Evolutionary conservation across 2,113 vertebrate genomes (phyloP), one percentile per base, ranked within the genome.

Genomic region (Podocnemis expansa): DNA sequence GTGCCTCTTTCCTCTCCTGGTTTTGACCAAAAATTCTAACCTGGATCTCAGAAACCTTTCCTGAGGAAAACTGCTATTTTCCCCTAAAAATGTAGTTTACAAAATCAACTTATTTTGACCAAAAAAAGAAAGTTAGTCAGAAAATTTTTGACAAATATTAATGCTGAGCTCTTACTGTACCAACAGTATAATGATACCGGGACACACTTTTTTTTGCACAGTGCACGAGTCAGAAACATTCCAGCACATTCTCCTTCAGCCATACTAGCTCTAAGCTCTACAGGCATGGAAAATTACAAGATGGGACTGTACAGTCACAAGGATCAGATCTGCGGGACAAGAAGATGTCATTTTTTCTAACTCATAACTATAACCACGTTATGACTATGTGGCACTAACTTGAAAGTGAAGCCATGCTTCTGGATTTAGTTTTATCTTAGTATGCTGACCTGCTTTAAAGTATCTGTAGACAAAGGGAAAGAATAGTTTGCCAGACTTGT

Each of bases 361-460:
- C 10, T 49, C 85, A 51, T 0, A 2, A 4, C 27, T 55, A 54
- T n/a, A 88, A 60, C 78, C 5, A 25, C 17, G 17, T 38, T n/a
- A 70, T 70, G 56, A 81, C 38, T 85, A 70, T n/a, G 29, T 22
- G 52, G 80, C 0, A 0, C 82, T 92, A 93, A 81, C 49, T 67
- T 95, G 78, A 84, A 63, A 84, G 52, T 78, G 58, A 95, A 94
- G 94, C 31, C 16, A 27, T 5, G 12, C 13, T 45, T 90, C 88
- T 82, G 88, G 47, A 92, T 43, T 89, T 95, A 31, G 88, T 96
- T 96, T 91, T 89, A 82, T 94, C 80, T 88, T 84, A 38, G 81
- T 45, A 22, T 88, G 79, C 56, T 78, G 82, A 87, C 11, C 63
- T 13, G 43, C 29, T 75, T 34, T 31, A 14, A 90, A 82, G 45